These are phyloP conservation scores for Echiichthys vipera DNA, from an alignment of 2,797 vertebrate species.

Conservation along the genomic window DNA sequence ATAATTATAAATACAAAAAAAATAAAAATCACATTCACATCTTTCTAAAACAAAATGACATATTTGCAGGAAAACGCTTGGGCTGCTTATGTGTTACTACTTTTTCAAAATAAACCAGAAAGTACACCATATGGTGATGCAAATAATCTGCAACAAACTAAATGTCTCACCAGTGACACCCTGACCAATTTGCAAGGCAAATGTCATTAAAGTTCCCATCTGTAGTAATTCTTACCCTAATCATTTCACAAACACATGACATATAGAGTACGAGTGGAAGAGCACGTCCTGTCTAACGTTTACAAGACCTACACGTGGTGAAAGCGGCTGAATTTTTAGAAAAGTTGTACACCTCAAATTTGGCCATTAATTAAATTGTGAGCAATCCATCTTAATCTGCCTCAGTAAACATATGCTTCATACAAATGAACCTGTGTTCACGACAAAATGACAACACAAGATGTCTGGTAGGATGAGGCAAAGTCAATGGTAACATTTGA, in stretches of 20 bases:
- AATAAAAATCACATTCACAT: slow-evolving; percentile 35
- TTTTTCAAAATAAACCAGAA: slow-evolving; percentile 29
- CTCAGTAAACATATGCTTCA: slow-evolving; percentile 30
- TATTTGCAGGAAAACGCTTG: slow-evolving; percentile 25
- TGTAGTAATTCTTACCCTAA: background rate
- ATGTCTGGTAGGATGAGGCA: slow-evolving; percentile 44
- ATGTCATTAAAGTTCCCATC: slow-evolving; percentile 34
- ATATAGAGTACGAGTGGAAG: slow-evolving; percentile 42
- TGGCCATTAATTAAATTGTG: slow-evolving; percentile 5
- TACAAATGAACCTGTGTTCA: slow-evolving; percentile 48
- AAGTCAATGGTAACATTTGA: slow-evolving; percentile 44
- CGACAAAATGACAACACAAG: slow-evolving; percentile 41
- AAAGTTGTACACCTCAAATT: slow-evolving; percentile 6
- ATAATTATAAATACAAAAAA: slow-evolving; percentile 48
- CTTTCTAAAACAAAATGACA: slow-evolving; percentile 47
- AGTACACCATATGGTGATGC: slow-evolving; percentile 39
- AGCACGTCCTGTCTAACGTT: slow-evolving; percentile 33
- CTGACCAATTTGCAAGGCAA: slow-evolving; percentile 43
- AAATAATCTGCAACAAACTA: slow-evolving; percentile 30
- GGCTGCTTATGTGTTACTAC: slow-evolving; percentile 27
- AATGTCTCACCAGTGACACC: slow-evolving; percentile 36
- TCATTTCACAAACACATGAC: slow-evolving; percentile 15
- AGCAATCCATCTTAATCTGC: slow-evolving; percentile 25
- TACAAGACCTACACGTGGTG: slow-evolving; percentile 15
- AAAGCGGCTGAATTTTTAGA: background rate